phyloP scores from a whole-genome alignment of 1,140 invertebrate species.

The Dendroctonus valens region DNA sequence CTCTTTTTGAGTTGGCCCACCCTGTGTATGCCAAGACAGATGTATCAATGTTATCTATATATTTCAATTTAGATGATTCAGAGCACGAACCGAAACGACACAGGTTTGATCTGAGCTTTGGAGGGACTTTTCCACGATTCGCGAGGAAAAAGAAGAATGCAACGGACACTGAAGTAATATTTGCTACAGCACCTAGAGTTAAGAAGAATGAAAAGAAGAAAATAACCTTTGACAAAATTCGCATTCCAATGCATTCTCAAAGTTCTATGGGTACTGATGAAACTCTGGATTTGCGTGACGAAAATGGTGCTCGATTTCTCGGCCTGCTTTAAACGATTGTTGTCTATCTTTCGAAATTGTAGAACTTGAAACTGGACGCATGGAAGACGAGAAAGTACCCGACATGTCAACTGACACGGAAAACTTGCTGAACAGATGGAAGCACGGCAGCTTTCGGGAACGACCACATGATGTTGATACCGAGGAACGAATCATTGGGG shows the following conservation, averaged over 20 bases:
- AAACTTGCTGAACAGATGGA: conserved; percentile 40
- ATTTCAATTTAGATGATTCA: conserved; percentile 19
- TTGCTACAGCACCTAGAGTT: conserved; percentile 54
- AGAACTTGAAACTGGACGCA: conserved; percentile 3
- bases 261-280: conserved; percentile 48
- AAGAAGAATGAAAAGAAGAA: conserved; percentile 36
- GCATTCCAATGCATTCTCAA: conserved; percentile 44
- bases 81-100: conserved; percentile 47
- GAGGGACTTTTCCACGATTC: conserved; percentile 66
- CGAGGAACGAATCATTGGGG: conserved; percentile 15
- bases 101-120: conserved; percentile 66
- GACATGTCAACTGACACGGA: conserved; percentile 18
- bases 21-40: no score
- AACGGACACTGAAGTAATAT: conserved; percentile 42
- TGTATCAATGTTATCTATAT: neutral
- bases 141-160: conserved; percentile 57
- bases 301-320: neutral
- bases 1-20: no score
- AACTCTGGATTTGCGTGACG: conserved; percentile 3
- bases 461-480: conserved; percentile 2
- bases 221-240: no score
- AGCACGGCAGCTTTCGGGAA: conserved; percentile 50
- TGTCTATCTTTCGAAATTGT: neutral
- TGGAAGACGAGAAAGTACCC: conserved; percentile 4
- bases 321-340: no score